phyloP scores from a whole-genome alignment of 2,113 vertebrate genomes.

The Ursus arctos region DNA sequence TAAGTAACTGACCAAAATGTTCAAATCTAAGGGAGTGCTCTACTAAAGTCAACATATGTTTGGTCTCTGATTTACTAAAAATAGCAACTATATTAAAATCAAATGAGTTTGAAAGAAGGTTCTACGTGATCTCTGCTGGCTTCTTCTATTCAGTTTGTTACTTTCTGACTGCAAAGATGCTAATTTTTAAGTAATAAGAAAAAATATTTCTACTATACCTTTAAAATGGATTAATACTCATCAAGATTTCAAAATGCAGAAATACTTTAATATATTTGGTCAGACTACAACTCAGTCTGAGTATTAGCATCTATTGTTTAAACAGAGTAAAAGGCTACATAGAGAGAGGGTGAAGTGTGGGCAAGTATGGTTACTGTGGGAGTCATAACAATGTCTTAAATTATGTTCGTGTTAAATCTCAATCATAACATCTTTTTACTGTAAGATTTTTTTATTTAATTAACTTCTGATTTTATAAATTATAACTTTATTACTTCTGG shows the following conservation, averaged over 20 bases:
- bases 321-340: not conserved
- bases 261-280: not conserved
- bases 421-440: slow-evolving; percentile 41
- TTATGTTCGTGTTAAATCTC: slow-evolving; percentile 44
- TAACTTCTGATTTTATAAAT: slow-evolving; percentile 74
- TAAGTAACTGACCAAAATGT: not conserved
- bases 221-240: slow-evolving; percentile 4
- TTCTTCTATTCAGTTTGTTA: not conserved
- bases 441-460: slow-evolving; percentile 65
- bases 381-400: slow-evolving; percentile 38
- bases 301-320: slow-evolving; percentile 6
- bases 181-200: slow-evolving; percentile 33
- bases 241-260: not conserved
- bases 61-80: not conserved
- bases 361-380: not conserved
- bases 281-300: not conserved
- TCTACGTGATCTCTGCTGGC: not conserved
- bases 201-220: slow-evolving; percentile 19
- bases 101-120: not conserved
- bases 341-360: not conserved
- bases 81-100: not conserved
- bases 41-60: not conserved
- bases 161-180: slow-evolving; percentile 6
- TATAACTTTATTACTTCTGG: slow-evolving; percentile 60
- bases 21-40: not conserved